These are phyloP conservation scores for Dreissena polymorpha DNA, from an alignment of 1,140 invertebrate species.

Conservation along the genomic window DNA sequence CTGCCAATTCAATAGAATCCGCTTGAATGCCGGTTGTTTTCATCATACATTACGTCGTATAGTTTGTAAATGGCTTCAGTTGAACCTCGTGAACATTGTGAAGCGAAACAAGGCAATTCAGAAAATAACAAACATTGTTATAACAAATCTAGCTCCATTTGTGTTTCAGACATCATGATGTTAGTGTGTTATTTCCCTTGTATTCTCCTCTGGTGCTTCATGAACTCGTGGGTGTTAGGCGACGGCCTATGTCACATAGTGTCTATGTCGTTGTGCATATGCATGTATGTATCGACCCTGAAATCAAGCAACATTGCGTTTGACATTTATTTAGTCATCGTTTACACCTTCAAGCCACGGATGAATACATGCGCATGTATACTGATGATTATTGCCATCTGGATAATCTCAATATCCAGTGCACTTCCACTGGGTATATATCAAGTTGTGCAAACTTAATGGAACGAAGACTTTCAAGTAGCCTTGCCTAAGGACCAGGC, in stretches of 20 bases:
- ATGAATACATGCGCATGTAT: conserved; percentile 81
- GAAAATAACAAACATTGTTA: too few relatives aligned
- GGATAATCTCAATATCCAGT: conserved; percentile 91
- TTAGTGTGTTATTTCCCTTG: conserved; percentile 89
- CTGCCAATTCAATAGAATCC: conserved; percentile 30
- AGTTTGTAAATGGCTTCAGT: too few relatives aligned
- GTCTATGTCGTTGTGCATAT: too few relatives aligned
- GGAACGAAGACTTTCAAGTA: conserved; percentile 88
- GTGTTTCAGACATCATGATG: conserved; percentile 82
- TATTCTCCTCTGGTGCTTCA: conserved; percentile 89
- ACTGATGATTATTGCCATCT: conserved; percentile 92
- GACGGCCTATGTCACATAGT: conserved; percentile 93
- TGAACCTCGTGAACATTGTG: too few relatives aligned
- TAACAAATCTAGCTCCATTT: too few relatives aligned
- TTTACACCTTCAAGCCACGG: too few relatives aligned
- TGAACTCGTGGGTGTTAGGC: conserved; percentile 94
- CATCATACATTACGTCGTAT: conserved; percentile 90
- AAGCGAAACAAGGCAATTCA: too few relatives aligned
- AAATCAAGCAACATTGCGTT: too few relatives aligned
- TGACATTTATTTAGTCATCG: too few relatives aligned
- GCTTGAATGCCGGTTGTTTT: conserved; percentile 83
- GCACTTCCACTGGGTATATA: conserved; percentile 96
- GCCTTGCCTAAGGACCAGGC: conserved; percentile 89
- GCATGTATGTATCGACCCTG: too few relatives aligned
- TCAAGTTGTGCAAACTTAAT: conserved; percentile 65